Conservation (phyloP, 2,113 vertebrate genomes). For the Xerus inauris region DNA sequence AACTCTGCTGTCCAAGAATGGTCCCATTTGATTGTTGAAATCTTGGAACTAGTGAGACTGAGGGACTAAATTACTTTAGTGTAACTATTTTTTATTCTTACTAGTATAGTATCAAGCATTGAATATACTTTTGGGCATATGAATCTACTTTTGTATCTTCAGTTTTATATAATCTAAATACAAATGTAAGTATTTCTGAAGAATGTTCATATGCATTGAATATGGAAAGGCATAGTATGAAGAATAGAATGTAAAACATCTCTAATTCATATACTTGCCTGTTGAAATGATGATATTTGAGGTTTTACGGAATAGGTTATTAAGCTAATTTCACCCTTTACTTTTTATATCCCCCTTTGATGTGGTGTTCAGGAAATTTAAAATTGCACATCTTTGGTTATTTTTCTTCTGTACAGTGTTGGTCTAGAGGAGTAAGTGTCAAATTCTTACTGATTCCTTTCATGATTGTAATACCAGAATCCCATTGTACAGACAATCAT, state of each 20-base stretch:
- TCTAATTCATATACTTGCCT: not conserved
- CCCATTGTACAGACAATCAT: not conserved
- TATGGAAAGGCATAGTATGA: not conserved
- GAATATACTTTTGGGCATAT: not conserved
- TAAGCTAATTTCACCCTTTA: not conserved
- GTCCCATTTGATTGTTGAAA: too few species aligned
- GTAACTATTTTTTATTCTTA: not conserved
- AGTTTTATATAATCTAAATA: not conserved
- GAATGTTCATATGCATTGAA: slow-evolving; percentile 1
- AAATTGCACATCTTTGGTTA: not conserved
- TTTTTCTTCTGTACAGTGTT: not conserved
- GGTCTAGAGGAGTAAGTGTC: not conserved
- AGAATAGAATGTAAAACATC: not conserved
- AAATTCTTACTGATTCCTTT: not conserved
- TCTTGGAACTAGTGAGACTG: not conserved
- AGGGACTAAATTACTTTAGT: not conserved
- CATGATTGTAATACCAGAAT: not conserved
- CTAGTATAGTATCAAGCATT: not conserved
- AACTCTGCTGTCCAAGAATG: too few species aligned
- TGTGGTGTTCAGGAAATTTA: not conserved
- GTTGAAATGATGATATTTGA: slow-evolving; percentile 7
- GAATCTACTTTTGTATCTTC: not conserved
- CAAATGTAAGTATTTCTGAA: not conserved
- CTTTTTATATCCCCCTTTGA: not conserved
- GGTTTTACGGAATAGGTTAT: not conserved